Percentiles rank a stretch among this genome's conserved stretches.
Evolutionary conservation across 2,113 vertebrate species (phyloP).

Genomic region (Oncorhynchus kisutch): DNA sequence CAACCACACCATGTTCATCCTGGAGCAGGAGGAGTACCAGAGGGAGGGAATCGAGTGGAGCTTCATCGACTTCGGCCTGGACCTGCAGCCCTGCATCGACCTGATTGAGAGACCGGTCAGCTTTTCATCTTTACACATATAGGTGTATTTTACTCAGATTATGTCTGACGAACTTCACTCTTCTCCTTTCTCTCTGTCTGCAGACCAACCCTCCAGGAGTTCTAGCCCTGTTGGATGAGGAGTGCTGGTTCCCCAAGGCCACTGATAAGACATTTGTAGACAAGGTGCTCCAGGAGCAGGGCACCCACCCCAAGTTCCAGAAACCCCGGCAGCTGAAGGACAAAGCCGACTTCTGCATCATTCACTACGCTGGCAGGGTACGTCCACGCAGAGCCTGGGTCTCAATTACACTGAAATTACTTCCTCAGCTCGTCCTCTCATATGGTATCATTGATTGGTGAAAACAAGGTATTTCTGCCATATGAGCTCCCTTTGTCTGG

Average conservation of each 20-base stretch:
- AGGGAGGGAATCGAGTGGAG: conserved; percentile 98
- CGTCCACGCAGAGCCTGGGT: conserved; percentile 21
- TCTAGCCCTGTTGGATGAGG: conserved; percentile 93
- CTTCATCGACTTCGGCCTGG: conserved; percentile 97
- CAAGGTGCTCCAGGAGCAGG: conserved; percentile 87
- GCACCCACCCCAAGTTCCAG: conserved; percentile 90
- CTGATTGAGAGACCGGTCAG: conserved; percentile 93
- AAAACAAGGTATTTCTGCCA: too few species aligned
- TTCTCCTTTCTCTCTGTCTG: neutral
- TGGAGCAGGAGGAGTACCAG: conserved; percentile 99
- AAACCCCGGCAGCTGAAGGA: conserved; percentile 96
- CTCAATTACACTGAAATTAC: neutral
- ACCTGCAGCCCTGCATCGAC: conserved; percentile 96
- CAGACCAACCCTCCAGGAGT: conserved; percentile 96
- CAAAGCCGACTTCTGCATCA: conserved; percentile 93
- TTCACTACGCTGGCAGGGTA: conserved; percentile 95
- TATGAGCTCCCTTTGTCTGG: too few species aligned
- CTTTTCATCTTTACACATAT: conserved; percentile 9
- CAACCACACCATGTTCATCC: conserved; percentile 99
- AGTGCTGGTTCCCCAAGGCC: conserved; percentile 98
- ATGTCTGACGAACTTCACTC: neutral
- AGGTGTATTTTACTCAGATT: neutral
- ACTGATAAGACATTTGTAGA: conserved; percentile 96
- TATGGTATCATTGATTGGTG: too few species aligned
- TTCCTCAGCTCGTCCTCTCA: neutral